Evolutionary conservation across 1,140 invertebrate species (phyloP).

Genomic region (Drosophila truncata): DNA sequence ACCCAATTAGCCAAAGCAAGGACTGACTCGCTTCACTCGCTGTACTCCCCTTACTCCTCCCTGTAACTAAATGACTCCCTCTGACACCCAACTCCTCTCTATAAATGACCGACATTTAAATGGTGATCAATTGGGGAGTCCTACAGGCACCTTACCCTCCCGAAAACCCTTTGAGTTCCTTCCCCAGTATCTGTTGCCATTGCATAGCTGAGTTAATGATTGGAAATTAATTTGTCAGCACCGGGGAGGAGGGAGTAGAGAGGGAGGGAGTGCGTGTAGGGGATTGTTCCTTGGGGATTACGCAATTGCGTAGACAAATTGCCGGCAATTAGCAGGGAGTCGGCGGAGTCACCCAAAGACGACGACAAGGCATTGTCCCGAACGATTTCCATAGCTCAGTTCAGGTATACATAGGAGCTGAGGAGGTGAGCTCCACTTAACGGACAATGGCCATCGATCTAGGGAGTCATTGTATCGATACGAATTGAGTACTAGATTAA

Average conservation of each 20-base stretch:
- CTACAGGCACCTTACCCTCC: background rate
- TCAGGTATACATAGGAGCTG: background rate
- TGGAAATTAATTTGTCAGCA: conserved; percentile 76
- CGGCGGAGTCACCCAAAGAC: conserved; percentile 5
- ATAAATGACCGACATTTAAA: conserved; percentile 76
- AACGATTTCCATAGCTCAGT: conserved; percentile 24
- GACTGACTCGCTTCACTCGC: conserved; percentile 2
- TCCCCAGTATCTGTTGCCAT: conserved; percentile 47
- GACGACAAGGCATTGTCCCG: conserved; percentile 35
- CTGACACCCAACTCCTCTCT: conserved; percentile 3
- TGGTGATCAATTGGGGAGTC: conserved; percentile 44
- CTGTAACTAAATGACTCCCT: conserved; percentile 49
- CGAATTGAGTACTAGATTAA: conserved; percentile 36
- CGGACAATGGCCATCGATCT: conserved; percentile 49
- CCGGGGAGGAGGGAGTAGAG: background rate
- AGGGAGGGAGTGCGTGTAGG: conserved; percentile 4
- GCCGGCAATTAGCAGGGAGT: conserved; percentile 64
- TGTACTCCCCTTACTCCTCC: background rate
- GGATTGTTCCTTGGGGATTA: conserved; percentile 38
- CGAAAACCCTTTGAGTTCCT: conserved; percentile 34
- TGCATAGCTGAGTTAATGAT: conserved; percentile 71
- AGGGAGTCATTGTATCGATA: conserved; percentile 33
- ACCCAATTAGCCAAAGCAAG: conserved; percentile 60
- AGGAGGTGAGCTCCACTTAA: conserved; percentile 12
- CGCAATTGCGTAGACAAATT: conserved; percentile 69